These are phyloP conservation scores for Macrosteles quadrilineatus DNA, from an alignment of 1,140 invertebrate species.

Conservation along the genomic window DNA sequence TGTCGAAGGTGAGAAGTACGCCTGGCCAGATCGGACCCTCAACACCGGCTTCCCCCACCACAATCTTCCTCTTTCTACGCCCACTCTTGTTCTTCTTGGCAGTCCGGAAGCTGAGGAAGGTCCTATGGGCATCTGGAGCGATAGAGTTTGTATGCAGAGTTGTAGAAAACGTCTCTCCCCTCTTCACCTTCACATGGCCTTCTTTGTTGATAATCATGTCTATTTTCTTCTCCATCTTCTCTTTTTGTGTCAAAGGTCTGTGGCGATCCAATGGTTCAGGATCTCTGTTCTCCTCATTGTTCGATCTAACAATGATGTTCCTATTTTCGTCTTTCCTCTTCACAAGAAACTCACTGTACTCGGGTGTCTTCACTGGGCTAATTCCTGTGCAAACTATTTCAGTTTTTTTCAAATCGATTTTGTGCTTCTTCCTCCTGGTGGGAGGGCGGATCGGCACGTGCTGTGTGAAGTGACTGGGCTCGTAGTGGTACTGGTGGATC, in stretches of 20 bases:
- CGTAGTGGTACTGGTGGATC: conserved; percentile 21
- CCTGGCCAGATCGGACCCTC: conserved; percentile 32
- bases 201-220: not conserved
- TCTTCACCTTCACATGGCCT: not conserved
- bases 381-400: conserved; percentile 3
- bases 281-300: not conserved
- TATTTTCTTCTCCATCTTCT: not conserved
- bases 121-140: not conserved
- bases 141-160: not conserved
- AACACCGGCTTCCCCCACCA: conserved; percentile 25
- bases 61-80: conserved; percentile 24
- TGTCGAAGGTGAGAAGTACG: conserved; percentile 35
- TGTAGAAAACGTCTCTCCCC: conserved; percentile 9
- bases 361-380: not conserved
- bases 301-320: not conserved
- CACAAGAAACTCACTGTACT: conserved; percentile 31
- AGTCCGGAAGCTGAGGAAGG: conserved; percentile 24
- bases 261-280: not conserved
- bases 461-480: not conserved
- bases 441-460: not conserved
- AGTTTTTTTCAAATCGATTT: not conserved
- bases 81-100: conserved; percentile 29
- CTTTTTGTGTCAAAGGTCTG: not conserved
- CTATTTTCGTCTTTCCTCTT: not conserved
- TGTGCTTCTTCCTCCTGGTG: conserved; percentile 27